Base-by-base conservation (phyloP, 2,113 vertebrate genomes). In the Bolborhynchus lineola region DNA sequence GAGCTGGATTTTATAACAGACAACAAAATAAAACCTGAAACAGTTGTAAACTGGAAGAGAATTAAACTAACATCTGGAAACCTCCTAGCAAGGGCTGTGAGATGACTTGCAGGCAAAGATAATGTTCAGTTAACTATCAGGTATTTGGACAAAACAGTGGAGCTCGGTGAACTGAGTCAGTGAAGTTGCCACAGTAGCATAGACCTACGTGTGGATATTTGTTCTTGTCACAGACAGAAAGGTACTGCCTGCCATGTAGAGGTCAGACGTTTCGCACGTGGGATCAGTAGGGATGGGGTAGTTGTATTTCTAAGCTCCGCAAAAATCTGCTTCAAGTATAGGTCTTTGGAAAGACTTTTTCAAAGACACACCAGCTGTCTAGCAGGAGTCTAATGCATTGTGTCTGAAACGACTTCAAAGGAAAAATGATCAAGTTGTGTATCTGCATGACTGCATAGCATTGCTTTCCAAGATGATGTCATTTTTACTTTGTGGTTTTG, bases 401-500 rank as follows among this genome's bases (percentile, higher is more conserved):
- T 39, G 20, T 69, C 44, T 77, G 82, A 86, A 67, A 82, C 33
- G n/a, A 26, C 60, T 91, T 97, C 49, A 91, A 93, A 91, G 71
- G 70, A 53, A 59, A 89, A 92, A 24, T 18, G 49, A 35, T 53
- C 49, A 41, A 33, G 55, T 88, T 39, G 6, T 53, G 4, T 63
- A 67, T 90, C 60, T 88, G 79, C 37, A 4, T 67, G 59, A n/a
- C 16, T 0, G 5, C 29, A 46, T 19, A 63, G 37, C 46, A 15
- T 17, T 6, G 1, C 21, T 76, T 88, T 85, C 79, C 87, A 94
- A 85, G 67, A 67, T 70, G 65, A 12, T 83, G 80, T 87, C 81
- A 72, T 93, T 92, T 91, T 82, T 69, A 74, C 53, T 92, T 90
- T 70, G 90, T 88, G 95, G 63, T 63, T 93, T 93, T 88, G 46